Evolutionary conservation across 2,113 vertebrate species (phyloP).

Genomic region (Cephalopholis sonnerati): DNA sequence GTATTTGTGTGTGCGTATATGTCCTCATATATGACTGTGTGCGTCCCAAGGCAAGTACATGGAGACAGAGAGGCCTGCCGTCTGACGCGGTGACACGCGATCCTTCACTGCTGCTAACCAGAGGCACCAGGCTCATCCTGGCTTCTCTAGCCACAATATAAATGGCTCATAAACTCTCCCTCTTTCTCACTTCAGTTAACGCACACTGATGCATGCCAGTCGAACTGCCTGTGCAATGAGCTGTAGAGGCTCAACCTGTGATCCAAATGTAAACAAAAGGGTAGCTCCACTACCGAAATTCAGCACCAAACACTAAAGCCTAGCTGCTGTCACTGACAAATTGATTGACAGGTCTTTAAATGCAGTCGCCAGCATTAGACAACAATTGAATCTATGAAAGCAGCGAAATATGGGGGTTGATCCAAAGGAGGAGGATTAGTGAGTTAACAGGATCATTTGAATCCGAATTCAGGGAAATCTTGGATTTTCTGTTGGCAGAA

Average conservation of each 20-base stretch:
- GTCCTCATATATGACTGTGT: constrained; percentile 27
- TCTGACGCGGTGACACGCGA: constrained; percentile 41
- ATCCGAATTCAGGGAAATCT: constrained; percentile 19
- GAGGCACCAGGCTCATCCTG: constrained; percentile 47
- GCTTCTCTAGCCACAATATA: constrained; percentile 37
- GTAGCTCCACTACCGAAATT: background rate
- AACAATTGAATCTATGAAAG: background rate
- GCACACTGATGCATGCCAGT: constrained; percentile 57
- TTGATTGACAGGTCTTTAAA: constrained; percentile 10
- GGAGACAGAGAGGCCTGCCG: constrained; percentile 28
- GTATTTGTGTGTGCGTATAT: background rate
- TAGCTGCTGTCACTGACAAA: background rate
- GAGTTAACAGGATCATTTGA: constrained; percentile 1
- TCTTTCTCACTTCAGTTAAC: constrained; percentile 63
- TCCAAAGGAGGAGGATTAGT: constrained; percentile 15
- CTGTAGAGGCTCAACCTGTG: constrained; percentile 44
- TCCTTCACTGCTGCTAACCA: constrained; percentile 59
- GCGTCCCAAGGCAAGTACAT: constrained; percentile 37
- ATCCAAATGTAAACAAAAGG: constrained; percentile 58
- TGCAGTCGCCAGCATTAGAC: background rate
- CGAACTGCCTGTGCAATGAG: constrained; percentile 54
- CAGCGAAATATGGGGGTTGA: background rate
- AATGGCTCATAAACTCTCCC: constrained; percentile 64
- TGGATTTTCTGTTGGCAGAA: constrained; percentile 14
- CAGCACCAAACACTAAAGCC: background rate